Base-by-base conservation (phyloP, 1,140 invertebrate species). In the Agrypnia vestita region DNA sequence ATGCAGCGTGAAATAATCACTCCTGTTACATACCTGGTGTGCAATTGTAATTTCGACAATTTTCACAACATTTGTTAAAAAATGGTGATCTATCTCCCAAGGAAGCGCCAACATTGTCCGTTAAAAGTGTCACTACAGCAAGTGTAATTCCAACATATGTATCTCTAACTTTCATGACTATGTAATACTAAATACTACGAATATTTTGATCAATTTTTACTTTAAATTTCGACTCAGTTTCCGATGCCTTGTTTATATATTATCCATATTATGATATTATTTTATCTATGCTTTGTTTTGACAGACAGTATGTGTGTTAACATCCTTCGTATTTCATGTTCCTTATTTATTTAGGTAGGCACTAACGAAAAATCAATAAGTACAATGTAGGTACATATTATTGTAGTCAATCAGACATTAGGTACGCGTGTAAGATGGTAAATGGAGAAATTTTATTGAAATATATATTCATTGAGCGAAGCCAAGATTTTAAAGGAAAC, bases 41-140 rank as follows among this genome's bases (percentile, higher is more conserved):
- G 51, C 82, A 83, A 19, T 83, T 83, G 64, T 47, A 15, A 47
- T 21, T 81, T 55, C 55, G 46, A 15, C 82, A 83, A 6, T 53
- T 72, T 46, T 80, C 78, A 73, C 82, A 81, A 49, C 82, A 83
- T 67, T 83, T 83, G 44, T 77, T 83, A 53, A 83, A 83, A 59
- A 79, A 81, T 15, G 82, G 82, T 11, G 79, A 78, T 44, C 59
- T 79, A 49, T 83, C 82, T 12, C 82, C 82, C 13, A 77, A 8
- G 3, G 79, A 81, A 47, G 79, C 79, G 12, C 15, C n/a, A 62
- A 35, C 47, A 13, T 9, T 44, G 15, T 17, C 43, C 12, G 44
- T 51, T 13, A 76, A 72, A 71, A 77, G 9, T 13, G 75, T 35
- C 13, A 77, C 15, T 21, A 77, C 15, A 43, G 47, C 7, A 43